Evolutionary conservation across 2,888 invertebrate species (phyloP), one percentile per base, ranked within the genome.

Genomic region (Stenodera caucasica): DNA sequence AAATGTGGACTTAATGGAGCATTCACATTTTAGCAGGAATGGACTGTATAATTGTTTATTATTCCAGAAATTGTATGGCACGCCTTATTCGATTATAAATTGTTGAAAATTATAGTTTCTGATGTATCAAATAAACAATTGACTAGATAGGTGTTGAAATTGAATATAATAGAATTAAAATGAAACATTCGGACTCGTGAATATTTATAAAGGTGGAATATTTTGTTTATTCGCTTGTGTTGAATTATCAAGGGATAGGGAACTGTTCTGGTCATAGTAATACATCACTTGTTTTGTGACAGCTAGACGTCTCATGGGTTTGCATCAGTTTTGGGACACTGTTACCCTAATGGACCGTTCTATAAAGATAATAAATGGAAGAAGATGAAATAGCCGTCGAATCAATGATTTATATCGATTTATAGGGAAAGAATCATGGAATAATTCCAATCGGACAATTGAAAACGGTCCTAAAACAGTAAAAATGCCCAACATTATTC

Each of bases 211-310:
- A 53, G 63, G 61, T 62, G 64, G n/a, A n/a, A n/a, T n/a, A n/a
- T n/a, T n/a, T 61, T 65, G 64, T 68, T 74, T 74, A 74, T 74
- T 74, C 72, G 71, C 70, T 69, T 68, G 63, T 52, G 12, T 26
- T 69, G 73, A 70, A 76, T 76, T 76, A 76, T 71, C 75, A 70
- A 57, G 75, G 76, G 73, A 75, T 75, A 72, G 69, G 72, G 68
- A 71, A 73, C 69, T 71, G 74, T 72, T 72, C 72, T 69, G 71
- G 72, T 70, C 73, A 72, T 58, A 67, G 72, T 70, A 72, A 75
- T 76, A 76, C 75, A 76, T 76, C 76, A 76, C 75, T 70, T 66
- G 63, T 63, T 66, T 66, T 67, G 73, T 74, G 76, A 76, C 75
- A 75, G 70, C 56, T 53, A 66, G 61, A 59, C 58, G 61, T 60